Base-by-base conservation (phyloP, 2,113 vertebrate species). In the Delphinapterus leucas region DNA sequence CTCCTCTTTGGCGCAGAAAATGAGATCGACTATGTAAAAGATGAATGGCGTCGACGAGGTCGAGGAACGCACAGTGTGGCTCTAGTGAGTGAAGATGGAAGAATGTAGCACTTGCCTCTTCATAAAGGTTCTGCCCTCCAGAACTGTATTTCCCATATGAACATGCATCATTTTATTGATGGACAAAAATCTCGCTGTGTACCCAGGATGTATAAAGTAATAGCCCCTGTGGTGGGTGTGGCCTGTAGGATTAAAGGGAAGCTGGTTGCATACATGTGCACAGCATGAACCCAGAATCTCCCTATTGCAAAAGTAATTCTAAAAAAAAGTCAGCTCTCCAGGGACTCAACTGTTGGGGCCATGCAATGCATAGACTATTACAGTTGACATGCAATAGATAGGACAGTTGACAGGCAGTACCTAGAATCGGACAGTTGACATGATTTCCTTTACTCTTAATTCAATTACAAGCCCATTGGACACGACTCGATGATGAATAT, bases 311-410 rank as follows among this genome's bases (percentile, higher is more conserved):
- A 47, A 31, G 18, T 1, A 26, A 38, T 28, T 55, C 31, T 60
- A 31, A 31, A 36, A 31, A 31, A 23, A 68, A 25, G 49, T 4
- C 26, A 38, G 25, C 18, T 33, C n/a, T 28, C 33, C 8, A 6
- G 20, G 23, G 14, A 1, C 23, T 15, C 5, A 23, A 23, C 21
- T 20, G 3, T 36, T 76, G 93, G 61, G 38, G 28, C 36, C 18
- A 31, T 2, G 1, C 49, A 25, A 5, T 6, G 14, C 31, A 13
- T 10, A 33, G 33, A 4, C 2, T 28, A 28, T 68, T 31, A 70
- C 31, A 41, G 47, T 4, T 76, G 38, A 28, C 7, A 11, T 3
- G 0, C 49, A 26, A 4, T 3, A 23, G 20, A 3, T 5, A 41
- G 26, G 47, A 20, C 74, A 3, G 5, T 20, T 5, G 17, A 33